Percentiles rank a stretch among this genome's conserved stretches.
phyloP scores from a whole-genome alignment of 2,888 invertebrate genomes.

The Argynnis bischoffii region DNA sequence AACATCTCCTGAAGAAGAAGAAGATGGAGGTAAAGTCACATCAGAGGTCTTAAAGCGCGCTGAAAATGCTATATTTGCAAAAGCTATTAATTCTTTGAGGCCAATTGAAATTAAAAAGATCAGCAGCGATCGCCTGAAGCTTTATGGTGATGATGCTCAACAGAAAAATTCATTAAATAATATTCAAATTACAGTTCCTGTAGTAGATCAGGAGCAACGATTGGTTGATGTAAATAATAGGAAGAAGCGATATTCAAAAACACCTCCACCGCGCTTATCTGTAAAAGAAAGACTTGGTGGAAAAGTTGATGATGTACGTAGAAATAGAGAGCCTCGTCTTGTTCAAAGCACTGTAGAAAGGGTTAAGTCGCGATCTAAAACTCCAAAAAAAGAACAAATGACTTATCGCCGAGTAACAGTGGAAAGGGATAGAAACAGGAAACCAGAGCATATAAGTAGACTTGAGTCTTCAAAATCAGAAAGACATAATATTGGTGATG shows the following conservation, averaged over 20 bases:
- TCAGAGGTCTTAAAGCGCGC: constrained; percentile 94
- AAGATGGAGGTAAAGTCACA: constrained; percentile 87
- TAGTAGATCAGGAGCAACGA: constrained; percentile 67
- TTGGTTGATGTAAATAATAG: constrained; percentile 75
- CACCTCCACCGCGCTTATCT: constrained; percentile 85
- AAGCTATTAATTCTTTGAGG: constrained; percentile 91
- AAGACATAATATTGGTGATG: constrained; percentile 54
- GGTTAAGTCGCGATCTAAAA: constrained; percentile 79
- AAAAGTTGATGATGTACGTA: constrained; percentile 85
- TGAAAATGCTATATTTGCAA: constrained; percentile 95
- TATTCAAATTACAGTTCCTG: constrained; percentile 82
- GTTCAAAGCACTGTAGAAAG: constrained; percentile 81
- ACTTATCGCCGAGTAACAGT: constrained; percentile 78
- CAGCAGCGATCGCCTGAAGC: constrained; percentile 85
- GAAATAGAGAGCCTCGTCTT: constrained; percentile 77
- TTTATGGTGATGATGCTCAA: constrained; percentile 80
- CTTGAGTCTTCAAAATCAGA: constrained; percentile 56
- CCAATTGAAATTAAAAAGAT: constrained; percentile 90
- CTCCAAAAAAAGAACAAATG: constrained; percentile 70
- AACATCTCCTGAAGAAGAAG: constrained; percentile 73
- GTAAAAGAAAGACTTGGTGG: constrained; percentile 91
- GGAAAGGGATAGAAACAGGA: constrained; percentile 69
- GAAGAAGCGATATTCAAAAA: constrained; percentile 69
- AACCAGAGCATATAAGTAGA: constrained; percentile 56
- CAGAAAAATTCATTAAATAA: constrained; percentile 69